Evolutionary conservation across 2,888 invertebrate genomes (phyloP), one percentile per base, ranked within the genome.

Genomic region (Odontothrips loti): DNA sequence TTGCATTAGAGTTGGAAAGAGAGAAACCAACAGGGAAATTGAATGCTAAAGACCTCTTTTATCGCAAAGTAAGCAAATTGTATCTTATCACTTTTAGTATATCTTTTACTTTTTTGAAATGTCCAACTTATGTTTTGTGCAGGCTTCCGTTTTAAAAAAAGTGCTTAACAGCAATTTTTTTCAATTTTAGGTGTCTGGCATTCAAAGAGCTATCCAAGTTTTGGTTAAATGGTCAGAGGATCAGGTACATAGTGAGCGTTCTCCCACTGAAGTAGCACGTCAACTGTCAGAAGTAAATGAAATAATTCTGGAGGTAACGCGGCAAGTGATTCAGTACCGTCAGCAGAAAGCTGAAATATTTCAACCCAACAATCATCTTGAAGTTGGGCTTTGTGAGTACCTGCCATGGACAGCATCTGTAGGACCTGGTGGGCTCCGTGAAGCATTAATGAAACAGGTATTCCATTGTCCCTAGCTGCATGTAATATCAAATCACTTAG

Each of bases 321-420:
- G 90, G 80, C 92, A 93, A 86, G 92, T 94, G 79, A 88, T 92
- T 11, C 90, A 89, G 84, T 90, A 90, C 84, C 90, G 94, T 43
- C 90, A 91, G 84, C 90, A 89, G 84, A 91, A 91, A 86, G 87
- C 88, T 0, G 88, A 88, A 29, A 87, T 88, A 81, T 92, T 90
- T 83, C 86, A 87, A 1, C 88, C 91, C 9, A 87, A 89, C 8
- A 85, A 85, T 82, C 85, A 84, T 0, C 85, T 82, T 79, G 84
- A 84, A 51, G 84, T 86, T 51, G 86, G 85, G 86, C 63, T 85
- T 86, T 79, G 89, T 11, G 93, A 94, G 85, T 93, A 92, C 86
- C 86, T 93, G 23, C 94, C 95, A 0, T 95, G 95, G 95, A 93
- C 94, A 0, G 91, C 92, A 1, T 90, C 91, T 80, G 86, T 89